Evolutionary conservation across 2,113 vertebrate genomes (phyloP), one percentile per base, ranked within the genome.

Genomic region (Cygnus atratus): DNA sequence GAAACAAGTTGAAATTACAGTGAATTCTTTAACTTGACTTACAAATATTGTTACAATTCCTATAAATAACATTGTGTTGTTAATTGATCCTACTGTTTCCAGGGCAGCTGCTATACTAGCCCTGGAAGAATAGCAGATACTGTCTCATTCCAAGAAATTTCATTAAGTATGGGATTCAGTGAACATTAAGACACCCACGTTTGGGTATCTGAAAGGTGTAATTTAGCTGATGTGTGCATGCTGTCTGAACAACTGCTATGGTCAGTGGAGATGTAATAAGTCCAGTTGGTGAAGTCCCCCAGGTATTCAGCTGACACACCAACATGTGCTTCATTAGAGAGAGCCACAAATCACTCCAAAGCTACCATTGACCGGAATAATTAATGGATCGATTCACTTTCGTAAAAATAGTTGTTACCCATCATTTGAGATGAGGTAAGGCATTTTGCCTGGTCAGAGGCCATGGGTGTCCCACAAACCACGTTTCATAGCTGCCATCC

Each of bases 311-410:
- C 61, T 62, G 67, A 73, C 48, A 13, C 39, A 57, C 3, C 18
- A 59, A n/a, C 0, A 0, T 50, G 18, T 19, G 1, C 7, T 80
- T 73, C 25, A 19, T 77, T 26, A 55, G 20, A 59, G 12, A 33
- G 43, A 92, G 73, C 3, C 11, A 57, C 11, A 57, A 87, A 57
- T 31, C 39, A 28, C 10, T 66, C 21, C 54, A 76, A 65, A 76
- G n/a, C 11, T 48, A 63, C 12, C 29, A 43, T 2, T 11, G 13
- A 48, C 17, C n/a, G 19, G 29, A 52, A n/a, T 20, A 80, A 39
- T 9, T 44, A 68, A 65, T 25, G 13, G 13, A 10, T 89, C 29
- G 37, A 59, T 54, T 33, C 3, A 44, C 8, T 73, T 84, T n/a
- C 24, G 25, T 77, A n/a, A 24, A 35, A 65, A 33, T 6, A 63